Evolutionary conservation across 2,888 invertebrate genomes (phyloP).

Genomic region (Podabrus alpinus): DNA sequence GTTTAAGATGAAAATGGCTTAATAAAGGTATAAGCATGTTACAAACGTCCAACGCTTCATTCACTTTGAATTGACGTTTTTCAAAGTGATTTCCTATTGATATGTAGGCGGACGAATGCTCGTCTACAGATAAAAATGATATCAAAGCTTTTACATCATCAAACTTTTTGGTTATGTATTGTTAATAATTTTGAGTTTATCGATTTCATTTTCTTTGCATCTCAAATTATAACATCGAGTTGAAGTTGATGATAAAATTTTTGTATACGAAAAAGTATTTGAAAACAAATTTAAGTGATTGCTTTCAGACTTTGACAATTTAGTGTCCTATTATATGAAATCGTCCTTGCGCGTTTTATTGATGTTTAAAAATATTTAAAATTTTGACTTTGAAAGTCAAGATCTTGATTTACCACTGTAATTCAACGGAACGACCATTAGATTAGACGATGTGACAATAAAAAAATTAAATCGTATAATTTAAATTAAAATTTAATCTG

Average conservation of each 20-base stretch:
- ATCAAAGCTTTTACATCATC: slow-evolving; percentile 28
- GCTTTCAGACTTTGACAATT: slow-evolving; percentile 31
- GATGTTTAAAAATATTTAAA: not conserved
- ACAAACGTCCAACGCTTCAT: slow-evolving; percentile 34
- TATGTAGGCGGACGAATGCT: slow-evolving; percentile 9
- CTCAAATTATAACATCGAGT: not conserved
- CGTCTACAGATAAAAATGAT: slow-evolving; percentile 29
- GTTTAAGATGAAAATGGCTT: slow-evolving; percentile 50
- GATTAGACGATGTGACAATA: not conserved
- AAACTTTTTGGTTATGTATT: slow-evolving; percentile 23
- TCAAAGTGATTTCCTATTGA: slow-evolving; percentile 11
- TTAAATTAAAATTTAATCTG: slow-evolving; percentile 1
- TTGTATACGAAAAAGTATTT: slow-evolving; percentile 8
- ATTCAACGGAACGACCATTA: not conserved
- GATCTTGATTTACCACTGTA: not conserved
- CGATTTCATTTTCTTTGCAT: not conserved
- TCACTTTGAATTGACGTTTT: not conserved
- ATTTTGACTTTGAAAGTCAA: not conserved
- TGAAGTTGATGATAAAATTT: not conserved
- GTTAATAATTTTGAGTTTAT: slow-evolving; percentile 24
- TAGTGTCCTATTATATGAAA: not conserved
- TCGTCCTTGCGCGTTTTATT: not conserved
- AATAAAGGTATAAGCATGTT: slow-evolving; percentile 50
- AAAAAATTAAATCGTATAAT: not conserved
- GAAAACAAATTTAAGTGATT: slow-evolving; percentile 30